These are phyloP conservation scores for Hypolimnas misippus DNA, from an alignment of 2,888 invertebrate genomes.

Conservation along the genomic window DNA sequence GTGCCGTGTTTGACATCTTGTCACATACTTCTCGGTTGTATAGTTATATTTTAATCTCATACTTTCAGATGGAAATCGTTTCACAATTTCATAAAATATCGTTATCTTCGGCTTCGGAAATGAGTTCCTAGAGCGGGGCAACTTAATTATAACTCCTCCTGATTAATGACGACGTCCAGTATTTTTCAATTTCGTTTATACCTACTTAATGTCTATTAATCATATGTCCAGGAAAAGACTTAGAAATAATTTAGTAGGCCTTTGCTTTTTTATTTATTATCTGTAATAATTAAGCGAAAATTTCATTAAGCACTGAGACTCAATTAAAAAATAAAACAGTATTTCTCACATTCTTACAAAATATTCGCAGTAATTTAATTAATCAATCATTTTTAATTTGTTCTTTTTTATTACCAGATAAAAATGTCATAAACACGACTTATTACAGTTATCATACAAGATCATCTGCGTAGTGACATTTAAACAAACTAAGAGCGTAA, in stretches of 20 bases:
- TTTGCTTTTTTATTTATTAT: neutral
- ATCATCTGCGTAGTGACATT: conserved; percentile 25
- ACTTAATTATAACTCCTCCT: conserved; percentile 54
- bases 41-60: conserved; percentile 34
- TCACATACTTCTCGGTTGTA: conserved; percentile 36
- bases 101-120: conserved; percentile 37
- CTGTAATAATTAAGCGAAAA: neutral
- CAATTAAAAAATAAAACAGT: neutral
- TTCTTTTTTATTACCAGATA: conserved; percentile 28
- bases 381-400: conserved; percentile 20
- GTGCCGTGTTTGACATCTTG: conserved; percentile 47
- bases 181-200: conserved; percentile 46
- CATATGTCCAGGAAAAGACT: conserved; percentile 22
- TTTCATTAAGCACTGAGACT: neutral
- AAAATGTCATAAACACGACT: conserved; percentile 28
- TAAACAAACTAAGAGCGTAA: conserved; percentile 35
- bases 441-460: conserved; percentile 35
- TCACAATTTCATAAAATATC: conserved; percentile 39
- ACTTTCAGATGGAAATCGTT: conserved; percentile 31
- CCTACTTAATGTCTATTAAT: conserved; percentile 25
- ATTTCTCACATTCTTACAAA: neutral
- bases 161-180: conserved; percentile 51
- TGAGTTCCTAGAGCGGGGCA: conserved; percentile 47
- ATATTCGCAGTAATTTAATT: neutral
- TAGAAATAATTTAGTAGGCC: conserved; percentile 20